A percentile compares a stretch with the other conserved stretches of the same genome.
Evolutionary conservation across 2,113 vertebrate genomes (phyloP).

Genomic region (Trogon melanurus): DNA sequence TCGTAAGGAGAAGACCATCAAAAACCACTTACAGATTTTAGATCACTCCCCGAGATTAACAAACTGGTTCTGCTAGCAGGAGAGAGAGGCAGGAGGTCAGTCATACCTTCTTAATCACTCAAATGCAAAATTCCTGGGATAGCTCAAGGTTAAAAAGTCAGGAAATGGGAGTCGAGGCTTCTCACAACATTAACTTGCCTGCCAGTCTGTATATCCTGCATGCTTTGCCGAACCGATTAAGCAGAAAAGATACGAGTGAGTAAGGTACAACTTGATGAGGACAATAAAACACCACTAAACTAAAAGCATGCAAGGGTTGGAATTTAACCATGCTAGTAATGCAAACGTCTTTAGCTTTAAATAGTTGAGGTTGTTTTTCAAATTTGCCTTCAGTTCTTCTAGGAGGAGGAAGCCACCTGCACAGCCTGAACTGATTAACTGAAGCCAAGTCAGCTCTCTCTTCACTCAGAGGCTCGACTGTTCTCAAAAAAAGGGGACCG

Average conservation of each 20-base stretch:
- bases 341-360: background rate
- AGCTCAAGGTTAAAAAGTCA: constrained; percentile 59
- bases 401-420: background rate
- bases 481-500: background rate
- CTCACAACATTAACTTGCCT: constrained; percentile 65
- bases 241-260: constrained; percentile 8
- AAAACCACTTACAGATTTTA: constrained; percentile 11
- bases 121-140: constrained; percentile 58
- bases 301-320: background rate
- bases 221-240: constrained; percentile 30
- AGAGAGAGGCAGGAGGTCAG: constrained; percentile 12
- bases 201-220: constrained; percentile 36
- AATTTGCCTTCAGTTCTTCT: background rate
- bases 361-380: background rate
- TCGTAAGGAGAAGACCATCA: constrained; percentile 10
- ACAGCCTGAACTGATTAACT: background rate
- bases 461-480: background rate
- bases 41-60: constrained; percentile 49
- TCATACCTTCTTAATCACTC: constrained; percentile 52
- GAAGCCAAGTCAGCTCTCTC: background rate
- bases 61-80: constrained; percentile 47
- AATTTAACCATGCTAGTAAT: background rate
- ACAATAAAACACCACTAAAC: background rate
- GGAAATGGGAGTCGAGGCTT: constrained; percentile 46
- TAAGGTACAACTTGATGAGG: constrained; percentile 7